Base-by-base conservation (phyloP, 2,888 invertebrate species). In the Flexamia atlantica region DNA sequence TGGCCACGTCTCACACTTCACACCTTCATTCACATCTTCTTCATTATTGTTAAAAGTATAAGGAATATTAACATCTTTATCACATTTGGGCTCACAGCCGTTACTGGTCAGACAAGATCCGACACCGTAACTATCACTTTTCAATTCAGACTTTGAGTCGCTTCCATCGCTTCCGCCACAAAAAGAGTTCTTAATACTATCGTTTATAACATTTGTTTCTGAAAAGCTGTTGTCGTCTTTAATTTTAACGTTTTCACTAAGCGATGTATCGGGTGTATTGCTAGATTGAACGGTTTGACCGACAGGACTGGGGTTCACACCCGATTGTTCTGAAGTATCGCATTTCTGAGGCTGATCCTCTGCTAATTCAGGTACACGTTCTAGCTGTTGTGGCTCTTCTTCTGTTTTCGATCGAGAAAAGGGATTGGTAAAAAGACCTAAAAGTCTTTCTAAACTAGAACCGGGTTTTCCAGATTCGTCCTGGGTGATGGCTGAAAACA, bases 361-460 rank as follows among this genome's bases (percentile, higher is more conserved):
- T 30, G 82, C 12, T 20, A 82, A 12, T 46, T 82, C 82, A 28
- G 82, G 82, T 53, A 82, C 82, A 32, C 82, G 80, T 50, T 80
- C 68, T 28, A 80, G 72, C 25, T 53, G 81, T 28, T 40, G 72
- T 1, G 68, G 64, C 42, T 76, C 82, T 30, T 84, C 84, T 74
- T 82, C 82, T 28, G 74, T 14, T 53, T 81, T 81, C 42, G 68
- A 72, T 76, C 84, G 36, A 17, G 82, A 82, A 68, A 86, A 86
- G 0, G 94, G 93, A 88, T 93, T 92, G 86, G 94, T 93, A 88
- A 95, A 94, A 1, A 95, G 87, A 32, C 93, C 94, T 0, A 94
- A 88, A 1, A 95, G 89, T 88, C 93, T 94, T 85, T 94, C 94
- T 80, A 95, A 90, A 88, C 94, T 93, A 9, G 93, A 92, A 0